These are phyloP conservation scores for Rhinella marina DNA, from an alignment of 2,797 vertebrate species.

Conservation along the genomic window DNA sequence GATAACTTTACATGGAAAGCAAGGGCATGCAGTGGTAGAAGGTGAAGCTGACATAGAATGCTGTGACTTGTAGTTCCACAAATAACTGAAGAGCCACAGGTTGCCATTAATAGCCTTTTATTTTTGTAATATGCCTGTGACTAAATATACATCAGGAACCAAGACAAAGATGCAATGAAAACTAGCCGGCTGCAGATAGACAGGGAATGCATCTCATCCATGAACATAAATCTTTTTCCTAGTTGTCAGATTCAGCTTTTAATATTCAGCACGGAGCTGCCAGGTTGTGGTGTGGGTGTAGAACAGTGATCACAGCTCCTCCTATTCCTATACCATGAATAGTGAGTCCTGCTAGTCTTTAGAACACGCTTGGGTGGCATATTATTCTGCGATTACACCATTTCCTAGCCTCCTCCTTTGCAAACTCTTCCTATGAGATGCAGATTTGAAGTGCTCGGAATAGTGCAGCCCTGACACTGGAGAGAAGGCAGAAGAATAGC, in stretches of 20 bases:
- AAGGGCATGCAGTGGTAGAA: no score
- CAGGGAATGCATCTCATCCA: not conserved
- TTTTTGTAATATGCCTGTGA: not conserved
- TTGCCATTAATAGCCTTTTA: not conserved
- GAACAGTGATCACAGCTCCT: slow-evolving; percentile 48
- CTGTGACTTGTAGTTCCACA: not conserved
- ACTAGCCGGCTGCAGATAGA: not conserved
- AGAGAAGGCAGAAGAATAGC: slow-evolving; percentile 56
- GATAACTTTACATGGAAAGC: no score
- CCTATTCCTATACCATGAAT: slow-evolving; percentile 54
- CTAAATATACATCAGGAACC: not conserved
- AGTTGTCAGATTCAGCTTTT: slow-evolving; percentile 37
- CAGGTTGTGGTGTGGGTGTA: slow-evolving; percentile 54
- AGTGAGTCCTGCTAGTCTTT: slow-evolving; percentile 48
- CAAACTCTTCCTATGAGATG: slow-evolving; percentile 53
- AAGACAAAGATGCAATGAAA: not conserved
- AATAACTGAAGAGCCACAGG: slow-evolving; percentile 13
- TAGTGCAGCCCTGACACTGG: slow-evolving; percentile 41
- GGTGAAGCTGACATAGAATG: not conserved
- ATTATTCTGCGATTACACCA: slow-evolving; percentile 52
- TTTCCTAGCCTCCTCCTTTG: slow-evolving; percentile 51
- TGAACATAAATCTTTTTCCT: slow-evolving; percentile 10
- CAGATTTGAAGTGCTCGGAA: slow-evolving; percentile 43
- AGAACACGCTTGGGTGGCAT: slow-evolving; percentile 54
- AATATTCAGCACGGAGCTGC: slow-evolving; percentile 4